Conservation (phyloP, 1,140 invertebrate genomes). For the Ylistrum balloti region DNA sequence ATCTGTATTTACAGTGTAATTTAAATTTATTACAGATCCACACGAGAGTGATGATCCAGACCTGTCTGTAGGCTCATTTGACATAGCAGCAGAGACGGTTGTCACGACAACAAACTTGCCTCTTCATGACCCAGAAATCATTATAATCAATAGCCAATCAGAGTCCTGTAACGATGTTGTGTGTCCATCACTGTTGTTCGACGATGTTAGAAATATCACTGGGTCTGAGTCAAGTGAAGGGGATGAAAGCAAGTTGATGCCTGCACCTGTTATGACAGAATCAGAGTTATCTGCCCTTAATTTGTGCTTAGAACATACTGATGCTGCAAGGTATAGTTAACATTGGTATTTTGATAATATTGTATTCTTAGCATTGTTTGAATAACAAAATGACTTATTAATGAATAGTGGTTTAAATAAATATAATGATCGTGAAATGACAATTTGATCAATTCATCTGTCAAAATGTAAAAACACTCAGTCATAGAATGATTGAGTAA, state of each 20-base stretch:
- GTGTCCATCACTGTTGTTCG: neutral
- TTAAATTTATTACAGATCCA: neutral
- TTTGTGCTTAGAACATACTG: neutral
- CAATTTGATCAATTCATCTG: no score
- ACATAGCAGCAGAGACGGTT: constrained; percentile 6
- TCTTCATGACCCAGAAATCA: neutral
- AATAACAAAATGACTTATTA: no score
- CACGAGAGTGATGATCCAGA: neutral
- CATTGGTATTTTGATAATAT: no score
- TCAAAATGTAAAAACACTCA: no score
- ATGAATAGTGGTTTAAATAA: no score
- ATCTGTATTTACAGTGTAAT: no score
- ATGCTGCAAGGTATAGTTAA: neutral
- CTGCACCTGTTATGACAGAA: neutral
- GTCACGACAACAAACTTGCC: constrained; percentile 15
- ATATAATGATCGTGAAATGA: no score
- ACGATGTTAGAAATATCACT: constrained; percentile 8
- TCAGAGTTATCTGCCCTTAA: constrained; percentile 30
- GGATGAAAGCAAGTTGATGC: neutral
- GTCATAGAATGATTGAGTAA: no score
- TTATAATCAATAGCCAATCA: neutral
- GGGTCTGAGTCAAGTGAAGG: neutral
- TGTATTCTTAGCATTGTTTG: no score
- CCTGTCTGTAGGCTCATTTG: neutral
- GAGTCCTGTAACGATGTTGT: neutral